phyloP scores from a whole-genome alignment of 2,888 invertebrate species.

The Oscheius onirici region DNA sequence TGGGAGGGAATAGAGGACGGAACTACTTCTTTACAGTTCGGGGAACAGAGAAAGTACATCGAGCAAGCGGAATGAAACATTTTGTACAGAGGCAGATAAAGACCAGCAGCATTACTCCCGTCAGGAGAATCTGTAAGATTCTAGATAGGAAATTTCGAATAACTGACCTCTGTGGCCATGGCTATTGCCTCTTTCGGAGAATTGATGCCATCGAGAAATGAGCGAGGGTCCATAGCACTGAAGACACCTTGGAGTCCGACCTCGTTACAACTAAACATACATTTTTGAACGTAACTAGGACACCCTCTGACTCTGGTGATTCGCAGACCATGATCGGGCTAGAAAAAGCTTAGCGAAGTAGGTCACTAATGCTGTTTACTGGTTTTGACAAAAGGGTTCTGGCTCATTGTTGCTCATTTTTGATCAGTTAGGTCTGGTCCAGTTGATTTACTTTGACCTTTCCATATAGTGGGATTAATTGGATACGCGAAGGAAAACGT shows the following conservation, averaged over 20 bases:
- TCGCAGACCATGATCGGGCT: too few species aligned
- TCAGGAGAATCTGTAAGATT: constrained; percentile 32
- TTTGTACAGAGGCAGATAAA: constrained; percentile 54
- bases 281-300: too few species aligned
- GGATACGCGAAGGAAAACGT: too few species aligned
- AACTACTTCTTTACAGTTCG: constrained; percentile 25
- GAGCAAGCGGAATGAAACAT: constrained; percentile 57
- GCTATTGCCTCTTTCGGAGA: constrained; percentile 55
- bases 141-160: constrained; percentile 10
- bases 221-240: constrained; percentile 50
- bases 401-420: too few species aligned
- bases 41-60: constrained; percentile 54
- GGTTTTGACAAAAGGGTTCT: too few species aligned
- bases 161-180: constrained; percentile 46
- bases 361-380: too few species aligned
- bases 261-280: constrained; percentile 62
- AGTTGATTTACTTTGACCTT: too few species aligned
- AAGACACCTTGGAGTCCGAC: constrained; percentile 55
- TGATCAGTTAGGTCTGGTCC: too few species aligned
- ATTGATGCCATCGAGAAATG: constrained; percentile 61
- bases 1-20: neutral
- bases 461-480: too few species aligned
- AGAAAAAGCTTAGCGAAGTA: too few species aligned
- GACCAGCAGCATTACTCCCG: constrained; percentile 32
- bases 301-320: too few species aligned